phyloP scores from a whole-genome alignment of 2,797 vertebrate species.

The Chiloscyllium punctatum region DNA sequence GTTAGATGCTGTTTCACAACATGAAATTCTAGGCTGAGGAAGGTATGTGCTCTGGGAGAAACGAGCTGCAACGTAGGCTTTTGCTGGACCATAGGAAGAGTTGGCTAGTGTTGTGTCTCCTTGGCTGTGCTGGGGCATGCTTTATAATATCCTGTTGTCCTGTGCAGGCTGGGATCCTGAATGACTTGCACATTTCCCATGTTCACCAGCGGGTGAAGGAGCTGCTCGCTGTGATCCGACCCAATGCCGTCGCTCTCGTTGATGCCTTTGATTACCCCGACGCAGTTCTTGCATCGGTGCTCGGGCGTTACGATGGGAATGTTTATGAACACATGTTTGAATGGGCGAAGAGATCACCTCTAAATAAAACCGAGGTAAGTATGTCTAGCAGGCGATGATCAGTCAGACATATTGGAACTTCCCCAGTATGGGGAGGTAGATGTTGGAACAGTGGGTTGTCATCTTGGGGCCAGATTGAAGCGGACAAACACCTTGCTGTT shows the following conservation, averaged over 20 bases:
- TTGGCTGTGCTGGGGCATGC: background rate
- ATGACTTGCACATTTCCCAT: constrained; percentile 67
- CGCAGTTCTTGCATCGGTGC: constrained; percentile 71
- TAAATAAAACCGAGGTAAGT: constrained; percentile 81
- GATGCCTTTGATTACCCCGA: constrained; percentile 86
- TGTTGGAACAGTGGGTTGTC: background rate
- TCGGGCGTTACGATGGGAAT: constrained; percentile 90
- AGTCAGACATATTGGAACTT: too few species aligned
- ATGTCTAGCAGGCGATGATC: background rate
- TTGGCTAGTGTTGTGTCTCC: background rate
- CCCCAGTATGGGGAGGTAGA: background rate
- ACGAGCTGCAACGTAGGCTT: background rate
- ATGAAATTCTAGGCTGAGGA: background rate
- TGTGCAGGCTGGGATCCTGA: constrained; percentile 74
- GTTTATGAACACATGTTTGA: constrained; percentile 93
- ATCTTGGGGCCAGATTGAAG: background rate
- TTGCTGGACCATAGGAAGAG: background rate
- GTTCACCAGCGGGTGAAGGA: constrained; percentile 72
- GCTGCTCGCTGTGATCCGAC: constrained; percentile 74
- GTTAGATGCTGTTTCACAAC: background rate
- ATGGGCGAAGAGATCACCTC: constrained; percentile 84
- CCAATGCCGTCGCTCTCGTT: constrained; percentile 78
- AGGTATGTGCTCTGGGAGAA: background rate
- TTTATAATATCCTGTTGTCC: background rate
- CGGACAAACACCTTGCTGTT: background rate